Evolutionary conservation across 1,140 invertebrate species (phyloP), one percentile per base, ranked within the genome.

Genomic region (Bicyclus anynana): DNA sequence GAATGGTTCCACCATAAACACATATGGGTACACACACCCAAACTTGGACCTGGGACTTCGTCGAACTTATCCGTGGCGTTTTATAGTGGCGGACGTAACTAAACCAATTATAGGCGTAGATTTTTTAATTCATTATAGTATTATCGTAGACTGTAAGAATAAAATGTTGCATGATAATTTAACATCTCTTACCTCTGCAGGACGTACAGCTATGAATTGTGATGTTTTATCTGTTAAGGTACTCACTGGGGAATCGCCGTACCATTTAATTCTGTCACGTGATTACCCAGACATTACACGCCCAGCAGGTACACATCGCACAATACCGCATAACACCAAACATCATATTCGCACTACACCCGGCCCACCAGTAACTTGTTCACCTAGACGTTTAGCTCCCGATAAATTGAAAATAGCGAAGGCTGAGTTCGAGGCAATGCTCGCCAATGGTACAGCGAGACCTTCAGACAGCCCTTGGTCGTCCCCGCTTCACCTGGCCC

Each of bases 1-100:
- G 0, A 52, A 52, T 5, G 50, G 50, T 13, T 40, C 50, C 5
- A 10, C 50, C 33, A 52, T 52, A 1, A 26, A 27, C 2, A 54
- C 40, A 9, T 53, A 44, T 12, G 52, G 52, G 9, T 54, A 21
- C 13, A 33, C 13, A 10, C 2, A 54, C 0, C 16, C 33, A 3
- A 46, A 26, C n/a, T 44, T 54, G 44, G 12, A 54, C n/a, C 14
- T 54, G 6, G 40, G 52, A 9, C 12, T 54, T 23, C 38, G 52
- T 21, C 21, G 52, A 2, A 44, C 16, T 29, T 53, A 17, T 33
- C n/a, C 14, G 2, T 53, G 26, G 52, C 38, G 40, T 13, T 44
- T 53, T n/a, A 20, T 46, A 2, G 26, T 53, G 10, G 37, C 52
- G 1, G 20, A 53, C 20, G 40, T 54, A 4, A 52, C 50, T 3